Conservation (phyloP, 2,888 invertebrate genomes). For the Eubasilissa splendida region DNA sequence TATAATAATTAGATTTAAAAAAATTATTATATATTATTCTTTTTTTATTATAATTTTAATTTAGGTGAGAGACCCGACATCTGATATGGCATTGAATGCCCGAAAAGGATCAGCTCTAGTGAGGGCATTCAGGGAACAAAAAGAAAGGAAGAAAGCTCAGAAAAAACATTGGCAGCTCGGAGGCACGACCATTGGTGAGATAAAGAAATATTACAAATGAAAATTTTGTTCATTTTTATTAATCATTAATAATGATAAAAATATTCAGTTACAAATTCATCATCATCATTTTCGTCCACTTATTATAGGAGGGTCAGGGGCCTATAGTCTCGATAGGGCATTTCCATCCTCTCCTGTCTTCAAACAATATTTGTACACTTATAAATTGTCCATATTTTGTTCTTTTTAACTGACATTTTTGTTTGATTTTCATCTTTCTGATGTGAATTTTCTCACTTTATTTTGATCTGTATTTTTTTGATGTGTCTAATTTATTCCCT, state of each 20-base stretch:
- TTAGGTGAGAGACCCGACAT: constrained; percentile 90
- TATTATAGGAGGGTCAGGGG: too few relatives aligned
- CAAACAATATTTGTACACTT: too few relatives aligned
- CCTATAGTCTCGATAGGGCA: too few relatives aligned
- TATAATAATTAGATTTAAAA: not conserved
- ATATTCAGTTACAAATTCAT: not conserved
- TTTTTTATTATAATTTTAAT: constrained; percentile 6
- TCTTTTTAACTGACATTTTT: too few relatives aligned
- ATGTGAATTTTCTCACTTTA: too few relatives aligned
- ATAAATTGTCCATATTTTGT: too few relatives aligned
- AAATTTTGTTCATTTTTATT: constrained; percentile 11
- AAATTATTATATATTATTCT: not conserved
- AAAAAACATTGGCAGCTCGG: constrained; percentile 99
- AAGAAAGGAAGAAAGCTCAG: constrained; percentile 96
- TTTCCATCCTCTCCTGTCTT: too few relatives aligned
- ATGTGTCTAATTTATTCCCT: too few relatives aligned
- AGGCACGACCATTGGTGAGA: constrained; percentile 89
- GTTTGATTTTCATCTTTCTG: too few relatives aligned
- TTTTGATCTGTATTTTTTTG: too few relatives aligned
- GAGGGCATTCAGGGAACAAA: constrained; percentile 92
- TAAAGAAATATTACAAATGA: not conserved
- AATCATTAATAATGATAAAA: not conserved
- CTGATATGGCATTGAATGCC: constrained; percentile 97
- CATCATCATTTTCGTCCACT: too few relatives aligned
- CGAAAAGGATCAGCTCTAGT: constrained; percentile 95